Conservation (phyloP, 2,888 invertebrate genomes). For the Hydraecia micacea region DNA sequence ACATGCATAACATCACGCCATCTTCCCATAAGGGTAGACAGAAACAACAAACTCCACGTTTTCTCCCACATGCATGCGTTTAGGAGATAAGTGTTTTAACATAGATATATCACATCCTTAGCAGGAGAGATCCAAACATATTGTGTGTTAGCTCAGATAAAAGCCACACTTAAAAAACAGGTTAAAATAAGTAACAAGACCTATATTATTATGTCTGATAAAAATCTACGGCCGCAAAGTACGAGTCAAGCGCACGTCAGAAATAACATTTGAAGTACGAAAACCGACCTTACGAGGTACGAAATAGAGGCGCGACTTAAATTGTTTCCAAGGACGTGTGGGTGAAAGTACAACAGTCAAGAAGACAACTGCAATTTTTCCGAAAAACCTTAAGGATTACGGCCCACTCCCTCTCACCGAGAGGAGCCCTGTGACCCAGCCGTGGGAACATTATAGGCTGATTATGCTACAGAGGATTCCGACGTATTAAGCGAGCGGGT, state of each 20-base stretch:
- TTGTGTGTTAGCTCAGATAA: background rate
- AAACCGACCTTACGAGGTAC: background rate
- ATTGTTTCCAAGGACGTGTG: background rate
- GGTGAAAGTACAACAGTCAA: background rate
- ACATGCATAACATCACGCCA: constrained; percentile 32
- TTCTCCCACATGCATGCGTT: constrained; percentile 2
- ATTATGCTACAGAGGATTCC: background rate
- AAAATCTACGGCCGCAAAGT: constrained; percentile 16
- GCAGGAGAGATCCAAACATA: constrained; percentile 44
- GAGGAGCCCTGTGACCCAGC: background rate
- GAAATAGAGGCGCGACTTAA: constrained; percentile 11
- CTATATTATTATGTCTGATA: constrained; percentile 19
- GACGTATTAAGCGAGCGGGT: background rate
- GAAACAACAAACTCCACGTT: constrained; percentile 22
- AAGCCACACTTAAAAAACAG: constrained; percentile 38
- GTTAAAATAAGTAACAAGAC: constrained; percentile 45
- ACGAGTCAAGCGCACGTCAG: background rate
- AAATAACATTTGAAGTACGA: background rate
- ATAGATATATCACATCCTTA: constrained; percentile 54
- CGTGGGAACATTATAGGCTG: background rate
- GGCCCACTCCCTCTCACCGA: background rate
- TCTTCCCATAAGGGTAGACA: constrained; percentile 1
- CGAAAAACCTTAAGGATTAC: background rate
- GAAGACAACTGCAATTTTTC: background rate
- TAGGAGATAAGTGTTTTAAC: constrained; percentile 28